Evolutionary conservation across 2,113 vertebrate genomes (phyloP).

Genomic region (Hyperoodon ampullatus): DNA sequence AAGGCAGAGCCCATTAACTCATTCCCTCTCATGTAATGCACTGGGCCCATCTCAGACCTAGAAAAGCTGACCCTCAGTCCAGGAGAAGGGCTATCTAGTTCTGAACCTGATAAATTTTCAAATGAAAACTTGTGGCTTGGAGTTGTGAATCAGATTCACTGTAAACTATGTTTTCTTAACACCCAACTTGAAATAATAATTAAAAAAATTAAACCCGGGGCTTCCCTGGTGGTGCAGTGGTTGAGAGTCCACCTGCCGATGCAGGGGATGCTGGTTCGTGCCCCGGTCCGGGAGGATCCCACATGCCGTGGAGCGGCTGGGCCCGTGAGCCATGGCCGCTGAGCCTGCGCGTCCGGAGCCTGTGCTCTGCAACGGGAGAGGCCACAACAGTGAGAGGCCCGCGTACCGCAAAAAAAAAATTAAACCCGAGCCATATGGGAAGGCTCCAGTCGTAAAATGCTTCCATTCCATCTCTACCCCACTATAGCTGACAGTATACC

Average conservation of each 20-base stretch:
- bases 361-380: no score
- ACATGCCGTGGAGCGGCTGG: fast-evolving
- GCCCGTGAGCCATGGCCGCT: no score
- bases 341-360: no score
- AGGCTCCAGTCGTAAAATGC: neutral
- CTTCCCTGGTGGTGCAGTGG: no score
- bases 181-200: neutral
- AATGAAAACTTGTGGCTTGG: neutral
- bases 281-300: no score
- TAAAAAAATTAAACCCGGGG: neutral
- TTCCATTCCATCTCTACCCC: neutral
- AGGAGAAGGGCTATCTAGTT: neutral
- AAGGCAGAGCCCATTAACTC: fast-evolving
- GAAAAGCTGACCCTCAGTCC: neutral
- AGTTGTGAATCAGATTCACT: neutral
- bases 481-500: fast-evolving
- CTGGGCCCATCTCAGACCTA: fast-evolving
- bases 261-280: no score
- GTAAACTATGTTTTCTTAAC: neutral
- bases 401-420: neutral
- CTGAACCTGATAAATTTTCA: neutral
- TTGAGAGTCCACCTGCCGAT: no score
- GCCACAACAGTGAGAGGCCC: no score
- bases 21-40: fast-evolving
- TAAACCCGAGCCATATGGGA: neutral